Conservation (phyloP, 2,888 invertebrate species). For the Anorthoa munda region DNA sequence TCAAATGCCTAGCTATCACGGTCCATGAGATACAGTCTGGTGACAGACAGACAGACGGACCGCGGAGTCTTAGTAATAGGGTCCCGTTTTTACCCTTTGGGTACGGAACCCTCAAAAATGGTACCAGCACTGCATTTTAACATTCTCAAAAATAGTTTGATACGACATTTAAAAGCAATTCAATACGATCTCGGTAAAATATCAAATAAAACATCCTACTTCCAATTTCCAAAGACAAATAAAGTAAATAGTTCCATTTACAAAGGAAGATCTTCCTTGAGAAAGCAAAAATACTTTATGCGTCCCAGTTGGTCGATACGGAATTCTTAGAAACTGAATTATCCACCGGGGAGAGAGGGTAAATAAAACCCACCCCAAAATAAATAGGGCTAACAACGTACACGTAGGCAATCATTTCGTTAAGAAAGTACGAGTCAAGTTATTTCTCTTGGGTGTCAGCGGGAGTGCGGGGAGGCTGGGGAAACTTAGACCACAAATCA, state of each 20-base stretch:
- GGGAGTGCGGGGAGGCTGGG: slow-evolving; percentile 70
- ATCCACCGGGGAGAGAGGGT: slow-evolving; percentile 86
- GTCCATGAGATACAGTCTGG: too few relatives aligned
- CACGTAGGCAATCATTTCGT: slow-evolving; percentile 90
- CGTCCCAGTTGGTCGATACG: slow-evolving; percentile 87
- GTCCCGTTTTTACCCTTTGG: too few relatives aligned
- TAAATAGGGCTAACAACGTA: slow-evolving; percentile 88
- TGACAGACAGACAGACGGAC: too few relatives aligned
- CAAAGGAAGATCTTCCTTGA: slow-evolving; percentile 65
- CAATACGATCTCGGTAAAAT: background rate
- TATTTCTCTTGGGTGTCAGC: slow-evolving; percentile 86
- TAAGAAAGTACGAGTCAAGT: slow-evolving; percentile 88
- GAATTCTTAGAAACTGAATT: slow-evolving; percentile 89
- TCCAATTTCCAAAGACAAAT: slow-evolving; percentile 34
- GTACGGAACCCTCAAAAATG: too few relatives aligned
- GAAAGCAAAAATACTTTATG: slow-evolving; percentile 85
- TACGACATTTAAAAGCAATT: background rate
- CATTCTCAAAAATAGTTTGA: too few relatives aligned
- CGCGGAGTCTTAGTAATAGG: too few relatives aligned
- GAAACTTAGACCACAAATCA: slow-evolving; percentile 83
- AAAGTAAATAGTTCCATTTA: slow-evolving; percentile 63
- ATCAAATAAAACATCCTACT: background rate
- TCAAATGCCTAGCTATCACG: too few relatives aligned
- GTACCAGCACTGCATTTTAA: too few relatives aligned
- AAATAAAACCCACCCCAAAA: slow-evolving; percentile 88